Conservation (phyloP, 2,113 vertebrate species). For the Caretta caretta region DNA sequence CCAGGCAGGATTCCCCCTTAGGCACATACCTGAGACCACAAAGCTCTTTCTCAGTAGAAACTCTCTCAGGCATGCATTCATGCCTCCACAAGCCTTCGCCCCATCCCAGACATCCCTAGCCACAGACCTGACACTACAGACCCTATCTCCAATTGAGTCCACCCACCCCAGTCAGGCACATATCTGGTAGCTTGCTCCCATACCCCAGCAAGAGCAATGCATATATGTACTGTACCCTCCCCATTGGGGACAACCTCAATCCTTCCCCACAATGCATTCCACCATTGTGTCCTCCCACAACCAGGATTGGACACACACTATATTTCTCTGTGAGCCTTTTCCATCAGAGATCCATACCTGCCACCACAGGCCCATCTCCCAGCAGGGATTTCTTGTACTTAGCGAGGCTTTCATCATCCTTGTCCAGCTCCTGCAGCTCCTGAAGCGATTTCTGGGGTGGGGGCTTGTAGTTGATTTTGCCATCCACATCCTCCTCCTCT, state of each 20-base stretch:
- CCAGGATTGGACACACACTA: too few relatives aligned
- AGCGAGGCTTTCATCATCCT: constrained; percentile 84
- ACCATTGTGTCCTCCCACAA: not conserved
- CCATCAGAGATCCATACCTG: constrained; percentile 67
- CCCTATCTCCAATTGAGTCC: not conserved
- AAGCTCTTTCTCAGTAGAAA: rapidly evolving
- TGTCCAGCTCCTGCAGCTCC: constrained; percentile 86
- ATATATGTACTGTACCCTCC: not conserved
- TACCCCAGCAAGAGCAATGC: not conserved
- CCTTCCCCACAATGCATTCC: not conserved
- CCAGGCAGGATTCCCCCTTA: not conserved
- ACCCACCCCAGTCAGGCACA: not conserved
- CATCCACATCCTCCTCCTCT: constrained; percentile 82
- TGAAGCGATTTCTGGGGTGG: constrained; percentile 85
- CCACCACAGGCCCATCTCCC: constrained; percentile 81
- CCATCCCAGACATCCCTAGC: not conserved
- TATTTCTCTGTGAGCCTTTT: not conserved
- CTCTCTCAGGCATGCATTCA: not conserved
- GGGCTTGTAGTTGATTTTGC: constrained; percentile 85
- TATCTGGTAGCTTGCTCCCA: not conserved
- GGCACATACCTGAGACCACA: not conserved
- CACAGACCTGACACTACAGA: not conserved
- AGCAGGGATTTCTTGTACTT: constrained; percentile 87
- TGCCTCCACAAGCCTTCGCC: not conserved
- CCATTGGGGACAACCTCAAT: not conserved